Percentiles rank a stretch among this genome's conserved stretches.
phyloP scores from a whole-genome alignment of 2,797 vertebrate genomes.

The Cynopterus sphinx region DNA sequence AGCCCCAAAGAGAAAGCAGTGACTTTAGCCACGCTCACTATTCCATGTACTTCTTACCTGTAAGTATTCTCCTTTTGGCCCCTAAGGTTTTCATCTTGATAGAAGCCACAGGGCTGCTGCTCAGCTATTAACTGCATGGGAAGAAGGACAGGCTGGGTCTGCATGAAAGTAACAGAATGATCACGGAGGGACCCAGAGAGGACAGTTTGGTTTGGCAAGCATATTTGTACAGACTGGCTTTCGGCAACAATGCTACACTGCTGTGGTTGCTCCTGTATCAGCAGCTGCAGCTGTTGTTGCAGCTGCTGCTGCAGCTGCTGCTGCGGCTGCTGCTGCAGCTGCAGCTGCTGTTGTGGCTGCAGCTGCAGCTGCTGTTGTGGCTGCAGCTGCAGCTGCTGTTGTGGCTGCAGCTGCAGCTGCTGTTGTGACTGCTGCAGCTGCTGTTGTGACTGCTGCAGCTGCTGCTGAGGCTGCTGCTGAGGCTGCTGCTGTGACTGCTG shows the following conservation, averaged over 20 bases:
- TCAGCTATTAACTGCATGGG: constrained; percentile 71
- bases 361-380: too few species aligned
- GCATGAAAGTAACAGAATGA: constrained; percentile 90
- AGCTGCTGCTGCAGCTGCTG: not conserved
- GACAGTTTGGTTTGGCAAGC: constrained; percentile 85
- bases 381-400: too few species aligned
- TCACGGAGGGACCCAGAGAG: constrained; percentile 89
- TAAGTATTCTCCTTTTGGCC: constrained; percentile 86
- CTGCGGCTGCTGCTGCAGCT: not conserved
- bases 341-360: not conserved
- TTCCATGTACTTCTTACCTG: constrained; percentile 83
- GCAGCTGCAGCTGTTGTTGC: not conserved
- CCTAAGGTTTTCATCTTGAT: constrained; percentile 88
- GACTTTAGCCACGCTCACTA: not conserved
- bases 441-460: too few species aligned
- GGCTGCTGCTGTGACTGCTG: too few species aligned
- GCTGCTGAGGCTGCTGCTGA: too few species aligned
- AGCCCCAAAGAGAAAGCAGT: not conserved
- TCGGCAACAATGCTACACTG: constrained; percentile 68
- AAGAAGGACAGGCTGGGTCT: constrained; percentile 82
- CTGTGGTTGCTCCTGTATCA: constrained; percentile 29
- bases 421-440: too few species aligned
- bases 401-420: too few species aligned
- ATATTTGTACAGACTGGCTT: constrained; percentile 81
- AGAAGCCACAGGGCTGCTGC: constrained; percentile 82